phyloP scores from a whole-genome alignment of 2,888 invertebrate species.

The Scaptomyza flava region DNA sequence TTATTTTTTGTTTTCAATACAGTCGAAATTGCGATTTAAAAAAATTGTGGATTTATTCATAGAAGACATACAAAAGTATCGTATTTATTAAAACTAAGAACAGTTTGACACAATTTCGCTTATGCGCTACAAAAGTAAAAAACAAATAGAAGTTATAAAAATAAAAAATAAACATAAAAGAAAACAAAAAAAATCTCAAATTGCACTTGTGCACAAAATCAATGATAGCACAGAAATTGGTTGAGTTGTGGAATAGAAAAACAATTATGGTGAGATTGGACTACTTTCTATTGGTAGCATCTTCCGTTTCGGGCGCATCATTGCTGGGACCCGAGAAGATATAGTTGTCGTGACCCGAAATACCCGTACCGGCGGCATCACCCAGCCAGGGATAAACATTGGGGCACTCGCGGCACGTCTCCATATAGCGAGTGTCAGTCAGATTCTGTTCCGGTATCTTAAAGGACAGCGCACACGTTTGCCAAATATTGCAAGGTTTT shows the following conservation, averaged over 20 bases:
- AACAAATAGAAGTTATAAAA: conserved; percentile 7
- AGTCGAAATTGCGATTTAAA: conserved; percentile 1
- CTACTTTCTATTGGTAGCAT: conserved; percentile 28
- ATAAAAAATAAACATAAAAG: conserved; percentile 7
- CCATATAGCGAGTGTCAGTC: conserved; percentile 93
- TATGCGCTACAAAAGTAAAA: conserved; percentile 48
- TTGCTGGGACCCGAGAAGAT: conserved; percentile 69
- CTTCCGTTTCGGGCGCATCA: conserved; percentile 31
- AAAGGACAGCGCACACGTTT: conserved; percentile 93
- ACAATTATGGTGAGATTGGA: neutral
- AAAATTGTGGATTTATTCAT: conserved; percentile 68
- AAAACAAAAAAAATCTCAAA: neutral
- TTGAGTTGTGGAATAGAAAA: neutral
- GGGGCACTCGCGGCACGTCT: conserved; percentile 94
- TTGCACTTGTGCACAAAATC: neutral
- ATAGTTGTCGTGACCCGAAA: conserved; percentile 92
- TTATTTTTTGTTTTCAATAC: no score
- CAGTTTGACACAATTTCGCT: conserved; percentile 72
- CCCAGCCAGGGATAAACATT: conserved; percentile 95
- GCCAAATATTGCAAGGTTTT: conserved; percentile 91
- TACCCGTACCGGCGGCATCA: conserved; percentile 93
- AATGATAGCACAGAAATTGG: conserved; percentile 30
- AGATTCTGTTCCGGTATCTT: conserved; percentile 91
- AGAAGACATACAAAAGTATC: conserved; percentile 42
- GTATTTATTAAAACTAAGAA: conserved; percentile 60